These are phyloP conservation scores for Dynastes tityus DNA, from an alignment of 2,888 invertebrate species.

Conservation along the genomic window DNA sequence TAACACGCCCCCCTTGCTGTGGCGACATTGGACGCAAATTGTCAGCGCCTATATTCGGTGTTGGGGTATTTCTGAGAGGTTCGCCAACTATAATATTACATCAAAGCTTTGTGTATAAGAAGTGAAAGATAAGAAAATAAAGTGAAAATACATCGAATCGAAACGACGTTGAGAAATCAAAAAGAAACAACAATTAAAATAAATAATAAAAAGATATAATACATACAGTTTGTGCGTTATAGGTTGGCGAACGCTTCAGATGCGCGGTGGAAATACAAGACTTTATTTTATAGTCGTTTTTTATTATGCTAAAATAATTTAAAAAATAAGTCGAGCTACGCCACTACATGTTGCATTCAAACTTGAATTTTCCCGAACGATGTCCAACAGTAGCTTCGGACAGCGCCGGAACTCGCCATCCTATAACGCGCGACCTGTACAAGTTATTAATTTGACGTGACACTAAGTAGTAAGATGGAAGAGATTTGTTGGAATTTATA, in stretches of 20 bases:
- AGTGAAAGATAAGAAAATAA: constrained; percentile 23
- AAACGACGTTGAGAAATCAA: not conserved
- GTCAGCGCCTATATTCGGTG: constrained; percentile 67
- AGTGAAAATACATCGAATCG: not conserved
- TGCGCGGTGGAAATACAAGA: too few species aligned
- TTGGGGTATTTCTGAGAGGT: constrained; percentile 72
- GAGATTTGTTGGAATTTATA: not conserved
- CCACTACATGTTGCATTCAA: too few species aligned
- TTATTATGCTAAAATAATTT: too few species aligned
- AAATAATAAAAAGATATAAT: not conserved
- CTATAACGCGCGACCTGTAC: not conserved
- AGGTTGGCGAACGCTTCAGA: too few species aligned
- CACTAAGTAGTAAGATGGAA: not conserved
- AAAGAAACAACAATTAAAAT: constrained; percentile 1
- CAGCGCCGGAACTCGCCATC: too few species aligned
- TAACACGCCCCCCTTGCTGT: constrained; percentile 71
- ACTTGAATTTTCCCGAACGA: too few species aligned
- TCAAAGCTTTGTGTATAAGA: constrained; percentile 38
- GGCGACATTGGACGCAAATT: constrained; percentile 68
- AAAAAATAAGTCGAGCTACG: too few species aligned
- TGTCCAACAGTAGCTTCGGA: too few species aligned
- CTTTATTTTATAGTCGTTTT: too few species aligned
- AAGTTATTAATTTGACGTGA: not conserved
- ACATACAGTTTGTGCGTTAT: too few species aligned
- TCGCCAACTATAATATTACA: constrained; percentile 71